Percentiles rank a stretch among this genome's conserved stretches.
Evolutionary conservation across 2,888 invertebrate genomes (phyloP).

Genomic region (Cremastinae sp.): DNA sequence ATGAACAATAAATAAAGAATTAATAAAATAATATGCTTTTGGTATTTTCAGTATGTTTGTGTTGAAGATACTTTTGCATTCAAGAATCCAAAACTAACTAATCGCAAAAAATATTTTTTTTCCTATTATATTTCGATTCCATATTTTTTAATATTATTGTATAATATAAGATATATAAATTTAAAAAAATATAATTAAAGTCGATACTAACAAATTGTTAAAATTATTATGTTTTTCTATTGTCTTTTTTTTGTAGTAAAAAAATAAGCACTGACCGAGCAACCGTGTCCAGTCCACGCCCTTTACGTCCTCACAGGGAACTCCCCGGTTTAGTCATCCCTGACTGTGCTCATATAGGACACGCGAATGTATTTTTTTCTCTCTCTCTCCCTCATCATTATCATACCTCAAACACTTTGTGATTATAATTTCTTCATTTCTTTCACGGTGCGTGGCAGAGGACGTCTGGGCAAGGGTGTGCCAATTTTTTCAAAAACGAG

Average conservation of each 20-base stretch:
- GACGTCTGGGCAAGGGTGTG: conserved; percentile 62
- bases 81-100: no score
- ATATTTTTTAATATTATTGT: no score
- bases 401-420: conserved; percentile 58
- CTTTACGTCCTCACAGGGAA: conserved; percentile 48
- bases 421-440: conserved; percentile 75
- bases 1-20: no score
- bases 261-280: conserved; percentile 53
- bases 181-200: no score
- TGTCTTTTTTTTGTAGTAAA: conserved; percentile 66
- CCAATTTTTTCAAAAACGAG: conserved; percentile 45
- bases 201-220: no score
- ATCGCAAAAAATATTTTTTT: no score
- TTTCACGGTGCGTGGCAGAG: conserved; percentile 68
- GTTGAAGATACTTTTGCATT: no score
- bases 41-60: no score
- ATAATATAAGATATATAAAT: no score
- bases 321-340: conserved; percentile 53
- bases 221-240: no score
- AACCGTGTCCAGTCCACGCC: conserved; percentile 56
- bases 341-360: conserved; percentile 20
- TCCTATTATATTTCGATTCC: no score
- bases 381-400: background rate
- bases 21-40: no score
- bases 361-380: background rate